These are phyloP conservation scores for Labeo rohita DNA, from an alignment of 2,113 vertebrate species.

Conservation along the genomic window DNA sequence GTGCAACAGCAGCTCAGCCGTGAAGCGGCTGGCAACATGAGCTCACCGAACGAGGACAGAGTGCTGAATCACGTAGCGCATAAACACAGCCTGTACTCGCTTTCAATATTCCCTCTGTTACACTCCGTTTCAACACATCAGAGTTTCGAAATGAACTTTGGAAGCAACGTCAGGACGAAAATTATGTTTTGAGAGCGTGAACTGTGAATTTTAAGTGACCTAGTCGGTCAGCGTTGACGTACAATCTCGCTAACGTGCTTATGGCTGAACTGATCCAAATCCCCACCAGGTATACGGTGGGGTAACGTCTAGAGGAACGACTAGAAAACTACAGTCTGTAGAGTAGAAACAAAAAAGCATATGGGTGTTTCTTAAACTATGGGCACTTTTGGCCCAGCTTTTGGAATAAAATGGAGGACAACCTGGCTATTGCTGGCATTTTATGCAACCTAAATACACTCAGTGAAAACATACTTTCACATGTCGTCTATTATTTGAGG, in stretches of 20 bases:
- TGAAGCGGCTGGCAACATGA: neutral
- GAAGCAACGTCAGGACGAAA: neutral
- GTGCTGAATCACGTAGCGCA: slow-evolving; percentile 30
- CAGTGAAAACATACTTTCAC: neutral
- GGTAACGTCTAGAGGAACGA: slow-evolving; percentile 7
- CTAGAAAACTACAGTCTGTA: neutral
- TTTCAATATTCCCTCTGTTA: slow-evolving; percentile 1
- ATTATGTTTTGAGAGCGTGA: slow-evolving; percentile 9
- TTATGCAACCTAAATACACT: neutral
- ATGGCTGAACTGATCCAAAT: neutral
- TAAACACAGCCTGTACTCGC: neutral
- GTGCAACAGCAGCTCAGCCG: slow-evolving; percentile 10
- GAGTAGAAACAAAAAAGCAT: neutral
- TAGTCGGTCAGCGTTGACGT: neutral
- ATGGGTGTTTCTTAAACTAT: neutral
- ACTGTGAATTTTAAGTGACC: neutral
- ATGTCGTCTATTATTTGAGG: neutral
- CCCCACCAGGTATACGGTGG: neutral
- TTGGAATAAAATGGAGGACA: neutral
- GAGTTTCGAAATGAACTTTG: neutral
- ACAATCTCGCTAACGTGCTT: neutral
- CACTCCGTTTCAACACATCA: neutral
- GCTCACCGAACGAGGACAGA: neutral
- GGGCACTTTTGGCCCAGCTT: neutral
- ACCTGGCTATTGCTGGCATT: no score